Percentiles rank a stretch among this genome's conserved stretches.
Evolutionary conservation across 2,113 vertebrate species (phyloP).

Genomic region (Macrotus californicus): DNA sequence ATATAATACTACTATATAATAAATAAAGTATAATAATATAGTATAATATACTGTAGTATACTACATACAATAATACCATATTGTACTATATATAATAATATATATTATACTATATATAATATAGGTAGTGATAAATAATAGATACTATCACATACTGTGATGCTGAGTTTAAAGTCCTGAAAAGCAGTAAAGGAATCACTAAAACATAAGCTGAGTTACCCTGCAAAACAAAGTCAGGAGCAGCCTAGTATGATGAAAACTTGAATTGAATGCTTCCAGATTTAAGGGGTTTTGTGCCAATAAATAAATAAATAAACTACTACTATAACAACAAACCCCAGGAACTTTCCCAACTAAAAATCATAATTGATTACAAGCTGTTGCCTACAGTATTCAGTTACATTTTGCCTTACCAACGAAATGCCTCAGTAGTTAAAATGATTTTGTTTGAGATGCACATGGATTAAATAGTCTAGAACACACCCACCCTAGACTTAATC

Average conservation of each 20-base stretch:
- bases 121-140: background rate
- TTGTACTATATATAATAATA: background rate
- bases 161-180: background rate
- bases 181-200: conserved; percentile 22
- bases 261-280: conserved; percentile 65
- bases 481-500: conserved; percentile 61
- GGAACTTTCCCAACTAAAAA: conserved; percentile 66
- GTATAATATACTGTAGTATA: background rate
- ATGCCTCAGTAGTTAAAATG: conserved; percentile 71
- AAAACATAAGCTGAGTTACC: conserved; percentile 31
- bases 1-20: background rate
- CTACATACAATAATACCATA: background rate
- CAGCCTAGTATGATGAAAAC: conserved; percentile 29
- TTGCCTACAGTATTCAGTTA: conserved; percentile 68
- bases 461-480: conserved; percentile 77
- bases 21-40: background rate
- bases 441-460: conserved; percentile 73
- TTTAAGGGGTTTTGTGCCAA: conserved; percentile 48
- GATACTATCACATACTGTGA: background rate
- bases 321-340: conserved; percentile 68
- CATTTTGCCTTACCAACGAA: conserved; percentile 74
- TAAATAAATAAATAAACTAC: conserved; percentile 72
- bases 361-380: conserved; percentile 71
- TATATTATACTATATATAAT: background rate
- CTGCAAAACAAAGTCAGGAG: conserved; percentile 29